Evolutionary conservation across 2,113 vertebrate genomes (phyloP).

Genomic region (Mesembrinibis cayennensis): DNA sequence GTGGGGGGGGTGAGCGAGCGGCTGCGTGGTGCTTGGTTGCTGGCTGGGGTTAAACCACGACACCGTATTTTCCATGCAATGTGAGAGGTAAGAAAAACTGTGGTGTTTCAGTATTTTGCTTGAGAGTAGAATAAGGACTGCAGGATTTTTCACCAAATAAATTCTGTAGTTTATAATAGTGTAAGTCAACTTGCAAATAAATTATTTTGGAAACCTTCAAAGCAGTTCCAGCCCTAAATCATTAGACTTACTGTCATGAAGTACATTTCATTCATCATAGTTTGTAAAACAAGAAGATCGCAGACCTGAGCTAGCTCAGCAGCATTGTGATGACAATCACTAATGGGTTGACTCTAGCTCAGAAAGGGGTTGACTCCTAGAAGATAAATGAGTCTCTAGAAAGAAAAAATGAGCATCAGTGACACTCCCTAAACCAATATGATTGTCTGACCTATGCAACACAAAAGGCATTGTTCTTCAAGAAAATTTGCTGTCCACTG

Average conservation of each 20-base stretch:
- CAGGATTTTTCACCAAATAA: not conserved
- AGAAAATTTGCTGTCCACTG: not conserved
- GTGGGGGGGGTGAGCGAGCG: too few relatives aligned
- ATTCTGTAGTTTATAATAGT: not conserved
- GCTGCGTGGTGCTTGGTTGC: too few relatives aligned
- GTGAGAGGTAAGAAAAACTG: not conserved
- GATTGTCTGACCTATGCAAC: not conserved
- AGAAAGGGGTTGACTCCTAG: not conserved
- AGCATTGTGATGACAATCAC: not conserved
- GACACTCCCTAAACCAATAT: not conserved
- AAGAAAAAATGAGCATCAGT: not conserved
- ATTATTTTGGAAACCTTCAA: not conserved
- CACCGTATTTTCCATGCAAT: not conserved
- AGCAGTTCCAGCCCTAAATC: not conserved
- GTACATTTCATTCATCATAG: not conserved
- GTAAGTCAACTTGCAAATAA: not conserved
- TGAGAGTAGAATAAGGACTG: not conserved
- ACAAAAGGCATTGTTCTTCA: not conserved
- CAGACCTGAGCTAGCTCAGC: not conserved
- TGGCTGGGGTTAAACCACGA: too few relatives aligned
- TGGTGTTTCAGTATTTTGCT: not conserved
- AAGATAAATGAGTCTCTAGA: slow-evolving; percentile 1
- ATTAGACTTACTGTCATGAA: not conserved
- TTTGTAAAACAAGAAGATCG: not conserved
- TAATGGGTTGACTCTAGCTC: not conserved